Base-by-base conservation (phyloP, 2,888 invertebrate genomes). In the Ormyrus rosae region DNA sequence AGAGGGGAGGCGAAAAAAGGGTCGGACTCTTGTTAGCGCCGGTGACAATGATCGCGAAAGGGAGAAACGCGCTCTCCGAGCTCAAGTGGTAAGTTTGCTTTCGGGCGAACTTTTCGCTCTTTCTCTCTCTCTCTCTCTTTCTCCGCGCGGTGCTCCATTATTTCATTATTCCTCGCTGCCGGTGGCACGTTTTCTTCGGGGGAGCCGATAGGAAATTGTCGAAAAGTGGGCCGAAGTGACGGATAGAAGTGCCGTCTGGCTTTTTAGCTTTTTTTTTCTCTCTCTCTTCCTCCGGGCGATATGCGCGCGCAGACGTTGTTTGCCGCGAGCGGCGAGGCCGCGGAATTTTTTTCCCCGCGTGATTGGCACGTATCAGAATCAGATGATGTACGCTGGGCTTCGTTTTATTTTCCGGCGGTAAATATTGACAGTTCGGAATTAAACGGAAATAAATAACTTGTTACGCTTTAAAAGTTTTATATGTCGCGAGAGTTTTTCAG, bases 51-150 rank as follows among this genome's bases (percentile, higher is more conserved):
- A 81, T 78, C 70, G 77, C 63, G 48, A 13, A 34, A 48, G 55
- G 13, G 60, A 65, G 55, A 51, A 63, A 34, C 34, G n/a, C 34
- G 6, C 46, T 9, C 45, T 9, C 45, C 68, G 11, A n/a, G 5
- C 34, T 58, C 64, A 50, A 78, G 78, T 78, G 68, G 58, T 55
- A 75, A 75, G 75, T 78, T 81, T 78, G 65, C 78, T 71, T 78
- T 78, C 11, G 46, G 19, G 19, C 10, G 10, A 72, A 72, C 71
- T 80, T 70, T 74, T 19, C 55, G 60, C 45, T 19, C 34, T 1
- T 3, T 34, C 34, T 34, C 34, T 34, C 34, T 34, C 34, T 34
- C 34, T 34, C 2, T 34, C 34, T 34, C 34, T 34, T 3, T 3
- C 34, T 34, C n/a, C 45, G 6, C 11, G 71, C n/a, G 19, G 8